A percentile compares a stretch with the other conserved stretches of the same genome.
phyloP scores from a whole-genome alignment of 2,888 invertebrate species.

The Ephialtes manifestator region DNA sequence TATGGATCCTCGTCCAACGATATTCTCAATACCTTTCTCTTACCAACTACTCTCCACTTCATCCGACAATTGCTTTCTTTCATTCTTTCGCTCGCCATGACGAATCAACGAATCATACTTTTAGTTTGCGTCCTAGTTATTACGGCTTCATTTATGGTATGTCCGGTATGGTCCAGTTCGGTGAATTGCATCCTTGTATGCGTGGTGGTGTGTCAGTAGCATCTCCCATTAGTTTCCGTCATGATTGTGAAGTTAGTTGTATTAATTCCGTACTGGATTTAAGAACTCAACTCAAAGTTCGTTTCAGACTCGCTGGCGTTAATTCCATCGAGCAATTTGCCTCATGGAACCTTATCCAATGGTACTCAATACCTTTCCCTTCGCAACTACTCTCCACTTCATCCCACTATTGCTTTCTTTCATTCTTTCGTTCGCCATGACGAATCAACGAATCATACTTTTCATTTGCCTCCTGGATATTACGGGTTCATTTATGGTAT shows the following conservation, averaged over 20 bases:
- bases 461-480: background rate
- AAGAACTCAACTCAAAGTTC: too few species aligned
- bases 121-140: background rate
- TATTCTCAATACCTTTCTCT: slow-evolving; percentile 15
- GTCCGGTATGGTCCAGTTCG: background rate
- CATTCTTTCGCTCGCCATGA: background rate
- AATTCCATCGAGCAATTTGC: slow-evolving; percentile 69
- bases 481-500: background rate
- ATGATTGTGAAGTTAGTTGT: too few species aligned
- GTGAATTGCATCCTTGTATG: background rate
- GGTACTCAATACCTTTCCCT: slow-evolving; percentile 29
- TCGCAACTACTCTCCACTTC: background rate
- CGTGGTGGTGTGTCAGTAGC: background rate
- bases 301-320: slow-evolving; percentile 59
- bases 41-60: background rate
- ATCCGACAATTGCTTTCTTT: background rate
- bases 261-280: too few species aligned
- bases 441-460: slow-evolving; percentile 9
- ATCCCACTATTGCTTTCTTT: background rate
- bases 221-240: background rate
- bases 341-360: slow-evolving; percentile 51
- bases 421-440: background rate
- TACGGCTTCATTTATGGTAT: background rate
- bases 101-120: slow-evolving; percentile 7
- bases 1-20: slow-evolving; percentile 48